A percentile compares a stretch with the other conserved stretches of the same genome.
Evolutionary conservation across 2,888 invertebrate genomes (phyloP).

Genomic region (Trissolcus brochymenae): DNA sequence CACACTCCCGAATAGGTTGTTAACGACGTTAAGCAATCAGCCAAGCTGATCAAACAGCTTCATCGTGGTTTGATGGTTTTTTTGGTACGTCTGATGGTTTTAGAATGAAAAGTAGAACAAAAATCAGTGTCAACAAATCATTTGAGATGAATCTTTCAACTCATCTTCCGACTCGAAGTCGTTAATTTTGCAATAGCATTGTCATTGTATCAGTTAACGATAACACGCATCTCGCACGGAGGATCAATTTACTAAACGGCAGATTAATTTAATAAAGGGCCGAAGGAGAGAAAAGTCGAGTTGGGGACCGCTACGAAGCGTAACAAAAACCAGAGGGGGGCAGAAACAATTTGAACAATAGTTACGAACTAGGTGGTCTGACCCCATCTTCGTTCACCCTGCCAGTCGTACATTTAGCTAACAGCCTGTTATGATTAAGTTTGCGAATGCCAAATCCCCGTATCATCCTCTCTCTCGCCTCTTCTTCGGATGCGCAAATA

Average conservation of each 20-base stretch:
- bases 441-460: constrained; percentile 61
- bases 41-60: too few relatives aligned
- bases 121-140: too few relatives aligned
- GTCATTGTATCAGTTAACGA: constrained; percentile 57
- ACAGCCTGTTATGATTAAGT: constrained; percentile 74
- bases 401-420: constrained; percentile 70
- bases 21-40: too few relatives aligned
- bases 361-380: constrained; percentile 64
- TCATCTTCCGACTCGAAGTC: constrained; percentile 48
- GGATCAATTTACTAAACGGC: constrained; percentile 73
- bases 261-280: constrained; percentile 73
- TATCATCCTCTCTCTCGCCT: constrained; percentile 44
- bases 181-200: constrained; percentile 56
- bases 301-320: constrained; percentile 60
- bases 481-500: constrained; percentile 39
- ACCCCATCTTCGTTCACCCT: constrained; percentile 63
- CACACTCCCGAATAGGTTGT: too few relatives aligned
- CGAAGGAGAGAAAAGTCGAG: constrained; percentile 61
- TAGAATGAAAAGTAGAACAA: too few relatives aligned
- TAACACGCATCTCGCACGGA: constrained; percentile 49
- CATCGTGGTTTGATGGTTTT: too few relatives aligned
- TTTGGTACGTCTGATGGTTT: too few relatives aligned
- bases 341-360: constrained; percentile 65
- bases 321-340: constrained; percentile 56
- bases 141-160: too few relatives aligned